Conservation (phyloP, 1,140 invertebrate genomes). For the Catajapyx aquilonaris region DNA sequence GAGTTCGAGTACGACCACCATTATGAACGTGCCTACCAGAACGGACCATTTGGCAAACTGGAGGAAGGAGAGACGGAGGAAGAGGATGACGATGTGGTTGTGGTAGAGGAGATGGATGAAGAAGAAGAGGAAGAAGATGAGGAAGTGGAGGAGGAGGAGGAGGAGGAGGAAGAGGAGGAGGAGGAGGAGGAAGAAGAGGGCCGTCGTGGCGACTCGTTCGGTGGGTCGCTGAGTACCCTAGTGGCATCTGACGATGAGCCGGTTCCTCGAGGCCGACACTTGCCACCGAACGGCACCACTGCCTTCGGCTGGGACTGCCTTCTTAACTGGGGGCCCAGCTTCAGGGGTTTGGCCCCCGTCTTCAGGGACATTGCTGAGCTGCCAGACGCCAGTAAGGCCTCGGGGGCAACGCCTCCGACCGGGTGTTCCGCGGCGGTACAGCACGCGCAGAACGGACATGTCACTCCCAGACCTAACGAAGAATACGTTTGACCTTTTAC, state of each 20-base stretch:
- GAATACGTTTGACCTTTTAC: too few relatives aligned
- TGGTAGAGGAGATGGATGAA: constrained; percentile 23
- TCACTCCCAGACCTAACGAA: too few relatives aligned
- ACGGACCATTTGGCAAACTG: constrained; percentile 47
- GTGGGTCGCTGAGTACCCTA: constrained; percentile 75
- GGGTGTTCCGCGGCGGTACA: too few relatives aligned
- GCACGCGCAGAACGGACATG: too few relatives aligned
- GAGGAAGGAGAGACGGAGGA: constrained; percentile 23
- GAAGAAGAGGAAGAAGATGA: constrained; percentile 28
- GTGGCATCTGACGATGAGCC: constrained; percentile 82
- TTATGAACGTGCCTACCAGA: constrained; percentile 37
- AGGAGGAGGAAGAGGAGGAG: constrained; percentile 28
- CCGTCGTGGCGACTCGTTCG: constrained; percentile 35
- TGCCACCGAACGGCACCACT: constrained; percentile 43
- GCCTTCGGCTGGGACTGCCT: constrained; percentile 79
- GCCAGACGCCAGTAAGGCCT: constrained; percentile 59
- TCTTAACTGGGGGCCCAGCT: constrained; percentile 88
- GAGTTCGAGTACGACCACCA: constrained; percentile 93
- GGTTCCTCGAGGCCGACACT: constrained; percentile 43
- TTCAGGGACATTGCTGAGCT: constrained; percentile 91
- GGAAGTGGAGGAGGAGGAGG: constrained; percentile 28
- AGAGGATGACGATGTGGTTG: constrained; percentile 29
- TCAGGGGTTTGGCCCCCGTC: constrained; percentile 81
- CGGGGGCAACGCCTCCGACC: too few relatives aligned
- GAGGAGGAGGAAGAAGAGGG: constrained; percentile 19